Evolutionary conservation across 2,113 vertebrate genomes (phyloP).

Genomic region (Gila orcuttii): DNA sequence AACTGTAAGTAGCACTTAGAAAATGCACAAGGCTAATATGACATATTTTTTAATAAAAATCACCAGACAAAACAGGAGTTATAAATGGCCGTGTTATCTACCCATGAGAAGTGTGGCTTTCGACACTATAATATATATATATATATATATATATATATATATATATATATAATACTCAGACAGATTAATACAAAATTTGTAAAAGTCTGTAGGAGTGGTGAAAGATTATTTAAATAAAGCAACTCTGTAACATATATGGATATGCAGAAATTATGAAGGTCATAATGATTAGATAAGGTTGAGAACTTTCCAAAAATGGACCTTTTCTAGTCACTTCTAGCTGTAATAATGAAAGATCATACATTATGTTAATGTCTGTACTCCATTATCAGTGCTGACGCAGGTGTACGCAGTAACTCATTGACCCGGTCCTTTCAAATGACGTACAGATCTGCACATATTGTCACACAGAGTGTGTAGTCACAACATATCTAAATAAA

Average conservation of each 20-base stretch:
- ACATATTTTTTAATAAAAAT: not conserved
- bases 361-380: not conserved
- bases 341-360: not conserved
- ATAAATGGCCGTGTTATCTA: not conserved
- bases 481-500: not conserved
- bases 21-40: not conserved
- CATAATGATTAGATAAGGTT: constrained; percentile 16
- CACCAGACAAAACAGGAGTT: not conserved
- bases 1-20: not conserved
- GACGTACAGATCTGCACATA: not conserved
- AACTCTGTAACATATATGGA: not conserved
- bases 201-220: not conserved
- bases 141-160: too few relatives aligned
- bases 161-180: not conserved
- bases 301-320: not conserved
- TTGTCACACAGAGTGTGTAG: not conserved
- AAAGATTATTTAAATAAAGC: not conserved
- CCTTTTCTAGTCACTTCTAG: not conserved
- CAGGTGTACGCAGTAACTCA: not conserved
- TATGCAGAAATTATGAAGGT: not conserved
- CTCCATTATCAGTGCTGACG: constrained; percentile 32
- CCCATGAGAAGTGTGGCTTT: not conserved
- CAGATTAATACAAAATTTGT: not conserved
- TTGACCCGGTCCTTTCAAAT: not conserved
- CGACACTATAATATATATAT: not conserved